Conservation (phyloP, 92 coral and sea anemone species). For the Virgularia gustaviana region DNA sequence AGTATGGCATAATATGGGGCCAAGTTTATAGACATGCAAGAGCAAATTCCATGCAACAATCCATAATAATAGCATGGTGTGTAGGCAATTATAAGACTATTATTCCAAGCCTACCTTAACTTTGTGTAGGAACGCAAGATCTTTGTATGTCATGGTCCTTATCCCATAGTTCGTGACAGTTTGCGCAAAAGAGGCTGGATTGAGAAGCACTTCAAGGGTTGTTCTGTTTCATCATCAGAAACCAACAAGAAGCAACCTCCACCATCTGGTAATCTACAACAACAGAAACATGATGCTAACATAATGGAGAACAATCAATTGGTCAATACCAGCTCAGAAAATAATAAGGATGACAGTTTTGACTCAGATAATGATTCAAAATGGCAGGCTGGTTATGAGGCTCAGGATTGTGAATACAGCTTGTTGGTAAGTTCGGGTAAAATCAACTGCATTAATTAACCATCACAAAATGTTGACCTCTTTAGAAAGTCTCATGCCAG, state of each 20-base stretch:
- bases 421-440: constrained; percentile 64
- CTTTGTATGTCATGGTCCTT: constrained; percentile 81
- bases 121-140: constrained; percentile 85
- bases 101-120: neutral
- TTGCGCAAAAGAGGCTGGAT: constrained; percentile 91
- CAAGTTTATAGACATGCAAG: neutral
- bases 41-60: no score
- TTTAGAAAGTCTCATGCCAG: no score
- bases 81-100: neutral
- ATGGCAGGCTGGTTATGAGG: constrained; percentile 96
- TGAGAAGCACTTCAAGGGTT: constrained; percentile 83
- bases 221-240: constrained; percentile 26
- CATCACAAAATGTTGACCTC: no score
- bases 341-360: constrained; percentile 60
- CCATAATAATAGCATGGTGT: neutral
- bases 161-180: constrained; percentile 88
- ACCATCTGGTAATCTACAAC: constrained; percentile 54
- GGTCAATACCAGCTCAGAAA: constrained; percentile 53
- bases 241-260: constrained; percentile 40
- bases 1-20: neutral
- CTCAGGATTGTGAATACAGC: constrained; percentile 83
- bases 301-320: constrained; percentile 53
- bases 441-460: neutral
- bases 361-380: constrained; percentile 58
- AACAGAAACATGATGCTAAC: constrained; percentile 56